Conservation (phyloP, 1,140 invertebrate species). For the Galendromus occidentalis region DNA sequence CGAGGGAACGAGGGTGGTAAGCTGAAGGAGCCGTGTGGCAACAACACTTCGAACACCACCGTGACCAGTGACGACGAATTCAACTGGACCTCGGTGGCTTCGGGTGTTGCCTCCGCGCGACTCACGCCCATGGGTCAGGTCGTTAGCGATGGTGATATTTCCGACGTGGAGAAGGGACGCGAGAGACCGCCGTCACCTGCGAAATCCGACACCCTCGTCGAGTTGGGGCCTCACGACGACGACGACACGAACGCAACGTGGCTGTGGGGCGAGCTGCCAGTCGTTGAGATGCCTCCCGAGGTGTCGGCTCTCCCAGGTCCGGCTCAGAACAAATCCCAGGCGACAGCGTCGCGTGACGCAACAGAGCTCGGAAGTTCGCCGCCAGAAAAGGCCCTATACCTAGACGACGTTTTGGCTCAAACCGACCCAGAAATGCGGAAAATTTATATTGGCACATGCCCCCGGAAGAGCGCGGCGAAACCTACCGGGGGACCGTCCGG, state of each 20-base stretch:
- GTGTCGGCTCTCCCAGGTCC: slow-evolving; percentile 24
- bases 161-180: neutral
- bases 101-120: slow-evolving; percentile 2
- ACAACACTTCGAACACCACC: slow-evolving; percentile 11
- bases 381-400: slow-evolving; percentile 52
- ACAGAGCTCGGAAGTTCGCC: no score
- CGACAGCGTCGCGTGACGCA: neutral
- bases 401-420: slow-evolving; percentile 48
- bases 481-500: neutral
- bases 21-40: neutral
- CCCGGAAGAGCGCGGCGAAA: neutral
- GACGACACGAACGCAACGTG: slow-evolving; percentile 39
- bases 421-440: slow-evolving; percentile 2
- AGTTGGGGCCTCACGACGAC: slow-evolving; percentile 30
- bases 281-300: slow-evolving; percentile 18
- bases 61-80: slow-evolving; percentile 7
- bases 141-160: slow-evolving; percentile 7
- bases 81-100: slow-evolving; percentile 9
- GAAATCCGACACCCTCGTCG: slow-evolving; percentile 82
- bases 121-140: neutral
- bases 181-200: slow-evolving; percentile 34
- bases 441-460: neutral
- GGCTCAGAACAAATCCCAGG: neutral
- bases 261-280: slow-evolving; percentile 89
- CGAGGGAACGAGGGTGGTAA: neutral